phyloP scores from a whole-genome alignment of 2,113 vertebrate species.

The Ceyx cyanopectus region DNA sequence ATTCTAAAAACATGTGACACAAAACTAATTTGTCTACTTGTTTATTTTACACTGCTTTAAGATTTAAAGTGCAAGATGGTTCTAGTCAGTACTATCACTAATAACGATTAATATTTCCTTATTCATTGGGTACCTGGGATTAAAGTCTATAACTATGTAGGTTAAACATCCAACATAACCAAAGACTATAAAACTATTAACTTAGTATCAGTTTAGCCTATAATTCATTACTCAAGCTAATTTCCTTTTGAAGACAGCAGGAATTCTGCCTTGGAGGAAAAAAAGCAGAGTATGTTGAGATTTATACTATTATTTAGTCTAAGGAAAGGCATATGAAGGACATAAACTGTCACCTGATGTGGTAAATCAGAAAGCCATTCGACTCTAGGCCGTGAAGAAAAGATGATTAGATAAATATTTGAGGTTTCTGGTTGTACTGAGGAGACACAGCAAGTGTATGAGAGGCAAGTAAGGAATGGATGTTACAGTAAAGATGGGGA shows the following conservation, averaged over 20 bases:
- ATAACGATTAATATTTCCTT: neutral
- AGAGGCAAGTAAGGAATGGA: neutral
- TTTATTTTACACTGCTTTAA: neutral
- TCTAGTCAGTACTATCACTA: neutral
- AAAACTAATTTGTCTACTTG: neutral
- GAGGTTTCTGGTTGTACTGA: neutral
- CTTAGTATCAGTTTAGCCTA: neutral
- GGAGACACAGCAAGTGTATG: neutral
- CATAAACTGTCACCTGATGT: fast-evolving
- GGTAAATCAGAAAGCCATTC: neutral
- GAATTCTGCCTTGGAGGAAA: neutral
- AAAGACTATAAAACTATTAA: neutral
- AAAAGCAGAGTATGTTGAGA: neutral
- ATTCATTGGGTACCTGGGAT: neutral
- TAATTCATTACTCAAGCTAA: neutral
- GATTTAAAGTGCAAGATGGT: neutral
- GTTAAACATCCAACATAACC: neutral
- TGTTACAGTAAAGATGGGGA: neutral
- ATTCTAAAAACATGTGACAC: neutral
- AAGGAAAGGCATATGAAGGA: neutral
- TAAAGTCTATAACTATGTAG: neutral
- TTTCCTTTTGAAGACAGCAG: neutral
- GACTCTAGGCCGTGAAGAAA: neutral
- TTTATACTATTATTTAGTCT: neutral
- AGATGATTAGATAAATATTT: neutral